These are phyloP conservation scores for Xerus inauris DNA, from an alignment of 2,113 vertebrate genomes.

Conservation along the genomic window DNA sequence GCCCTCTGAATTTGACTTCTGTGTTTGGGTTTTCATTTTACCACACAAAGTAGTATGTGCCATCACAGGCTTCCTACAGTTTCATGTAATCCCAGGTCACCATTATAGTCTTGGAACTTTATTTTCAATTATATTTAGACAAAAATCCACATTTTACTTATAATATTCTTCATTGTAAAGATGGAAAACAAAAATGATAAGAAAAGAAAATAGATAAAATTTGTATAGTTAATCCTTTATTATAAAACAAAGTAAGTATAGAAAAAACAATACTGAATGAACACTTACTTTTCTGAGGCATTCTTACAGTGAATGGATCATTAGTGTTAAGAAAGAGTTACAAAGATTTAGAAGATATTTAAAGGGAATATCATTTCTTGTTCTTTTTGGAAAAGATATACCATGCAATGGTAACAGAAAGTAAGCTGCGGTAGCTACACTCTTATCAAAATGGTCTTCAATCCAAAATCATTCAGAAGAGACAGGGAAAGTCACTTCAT, in stretches of 20 bases:
- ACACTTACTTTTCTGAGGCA: neutral
- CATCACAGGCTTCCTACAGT: neutral
- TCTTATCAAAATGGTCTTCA: too few species aligned
- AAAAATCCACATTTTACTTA: conserved; percentile 4
- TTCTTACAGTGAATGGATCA: neutral
- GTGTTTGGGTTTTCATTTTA: conserved; percentile 2
- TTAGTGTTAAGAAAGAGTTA: neutral
- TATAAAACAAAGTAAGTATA: neutral
- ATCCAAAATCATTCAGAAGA: too few species aligned
- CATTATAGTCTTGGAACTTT: neutral
- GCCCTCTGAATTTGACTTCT: neutral
- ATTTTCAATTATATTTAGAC: neutral
- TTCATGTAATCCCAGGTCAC: neutral
- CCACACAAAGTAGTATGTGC: neutral
- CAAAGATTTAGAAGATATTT: neutral
- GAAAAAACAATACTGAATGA: neutral
- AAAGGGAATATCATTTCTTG: neutral
- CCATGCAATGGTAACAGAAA: too few species aligned
- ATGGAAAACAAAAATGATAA: neutral
- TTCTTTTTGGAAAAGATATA: neutral
- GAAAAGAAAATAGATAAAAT: neutral
- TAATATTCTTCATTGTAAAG: neutral
- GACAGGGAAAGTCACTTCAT: too few species aligned
- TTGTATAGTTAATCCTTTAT: neutral
- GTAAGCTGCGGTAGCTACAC: too few species aligned